Percentiles rank a stretch among this genome's conserved stretches.
phyloP scores from a whole-genome alignment of 1,140 invertebrate species.

The Apis florea region DNA sequence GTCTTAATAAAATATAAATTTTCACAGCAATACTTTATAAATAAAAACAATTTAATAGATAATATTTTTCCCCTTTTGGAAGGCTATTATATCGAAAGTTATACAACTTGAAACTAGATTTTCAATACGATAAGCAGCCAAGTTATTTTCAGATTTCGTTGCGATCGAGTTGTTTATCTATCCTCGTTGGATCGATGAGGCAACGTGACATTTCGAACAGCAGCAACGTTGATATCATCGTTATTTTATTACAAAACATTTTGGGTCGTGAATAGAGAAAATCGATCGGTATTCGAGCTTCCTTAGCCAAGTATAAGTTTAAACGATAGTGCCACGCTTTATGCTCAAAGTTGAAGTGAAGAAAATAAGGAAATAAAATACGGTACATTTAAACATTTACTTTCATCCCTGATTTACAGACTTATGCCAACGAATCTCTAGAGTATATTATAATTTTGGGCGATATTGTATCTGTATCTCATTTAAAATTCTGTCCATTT shows the following conservation, averaged over 20 bases:
- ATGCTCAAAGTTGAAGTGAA: conserved; percentile 23
- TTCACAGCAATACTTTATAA: no score
- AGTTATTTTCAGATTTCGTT: neutral
- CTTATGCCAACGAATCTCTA: neutral
- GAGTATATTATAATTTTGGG: no score
- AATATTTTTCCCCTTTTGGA: neutral
- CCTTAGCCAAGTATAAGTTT: conserved; percentile 12
- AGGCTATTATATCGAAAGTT: neutral
- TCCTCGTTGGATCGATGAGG: neutral
- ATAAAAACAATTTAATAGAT: neutral
- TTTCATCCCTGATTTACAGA: neutral
- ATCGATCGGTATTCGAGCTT: conserved; percentile 16
- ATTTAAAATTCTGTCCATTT: neutral
- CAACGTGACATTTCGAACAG: neutral
- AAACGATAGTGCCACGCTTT: conserved; percentile 6
- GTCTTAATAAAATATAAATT: no score
- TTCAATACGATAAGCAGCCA: neutral
- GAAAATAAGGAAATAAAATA: conserved; percentile 2
- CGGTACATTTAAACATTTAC: neutral
- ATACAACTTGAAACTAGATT: neutral
- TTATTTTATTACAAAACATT: conserved; percentile 12
- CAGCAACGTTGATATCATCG: neutral
- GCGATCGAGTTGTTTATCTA: conserved; percentile 22
- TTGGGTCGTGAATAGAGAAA: conserved; percentile 30
- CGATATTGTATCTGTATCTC: no score